phyloP scores from a whole-genome alignment of 2,113 vertebrate species.

The Mus musculus region DNA sequence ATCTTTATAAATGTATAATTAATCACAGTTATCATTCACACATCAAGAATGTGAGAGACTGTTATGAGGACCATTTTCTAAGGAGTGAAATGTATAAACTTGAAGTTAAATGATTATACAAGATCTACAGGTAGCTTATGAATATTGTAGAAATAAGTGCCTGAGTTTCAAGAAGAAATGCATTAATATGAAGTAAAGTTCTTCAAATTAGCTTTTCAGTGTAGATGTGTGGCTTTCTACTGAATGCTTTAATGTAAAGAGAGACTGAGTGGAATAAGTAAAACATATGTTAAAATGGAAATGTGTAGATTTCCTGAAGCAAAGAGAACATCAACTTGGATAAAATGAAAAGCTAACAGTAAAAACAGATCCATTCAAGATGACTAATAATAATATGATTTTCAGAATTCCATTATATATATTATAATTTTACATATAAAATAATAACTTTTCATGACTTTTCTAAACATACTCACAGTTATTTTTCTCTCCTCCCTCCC shows the following conservation, averaged over 20 bases:
- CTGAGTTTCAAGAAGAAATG: background rate
- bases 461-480: background rate
- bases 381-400: background rate
- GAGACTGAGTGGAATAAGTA: background rate
- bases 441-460: background rate
- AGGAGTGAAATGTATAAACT: background rate
- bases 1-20: constrained; percentile 32
- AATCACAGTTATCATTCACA: background rate
- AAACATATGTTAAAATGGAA: background rate
- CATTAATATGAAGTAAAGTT: background rate
- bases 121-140: background rate
- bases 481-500: no score
- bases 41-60: background rate
- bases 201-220: background rate
- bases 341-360: background rate
- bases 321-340: background rate
- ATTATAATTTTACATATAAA: background rate
- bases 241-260: background rate
- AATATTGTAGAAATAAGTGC: background rate
- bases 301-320: background rate
- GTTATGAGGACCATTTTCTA: background rate
- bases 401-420: background rate
- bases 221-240: background rate
- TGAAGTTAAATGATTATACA: constrained; percentile 22
- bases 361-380: background rate